Evolutionary conservation across 2,888 invertebrate species (phyloP).

Genomic region (Ophion slaviceki): DNA sequence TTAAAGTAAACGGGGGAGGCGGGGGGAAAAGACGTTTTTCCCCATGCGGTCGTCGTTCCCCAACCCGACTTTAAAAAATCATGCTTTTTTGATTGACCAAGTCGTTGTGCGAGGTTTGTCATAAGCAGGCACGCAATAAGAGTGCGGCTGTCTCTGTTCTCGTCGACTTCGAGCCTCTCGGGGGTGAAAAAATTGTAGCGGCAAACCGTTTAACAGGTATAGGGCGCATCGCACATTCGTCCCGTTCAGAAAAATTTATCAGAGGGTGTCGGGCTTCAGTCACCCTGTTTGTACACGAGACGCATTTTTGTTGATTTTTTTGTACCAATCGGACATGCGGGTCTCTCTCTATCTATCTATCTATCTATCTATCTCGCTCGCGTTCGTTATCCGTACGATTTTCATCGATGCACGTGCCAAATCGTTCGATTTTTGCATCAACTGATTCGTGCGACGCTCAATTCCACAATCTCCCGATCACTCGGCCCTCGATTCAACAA

Average conservation of each 20-base stretch:
- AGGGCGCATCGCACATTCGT: conserved; percentile 41
- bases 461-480: conserved; percentile 6
- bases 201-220: conserved; percentile 33
- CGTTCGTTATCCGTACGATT: conserved; percentile 7
- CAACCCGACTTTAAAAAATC: conserved; percentile 51
- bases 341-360: conserved; percentile 28
- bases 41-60: conserved; percentile 38
- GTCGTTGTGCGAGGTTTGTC: conserved; percentile 39
- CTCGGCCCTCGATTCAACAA: not conserved
- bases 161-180: conserved; percentile 23
- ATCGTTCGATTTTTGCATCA: conserved; percentile 1
- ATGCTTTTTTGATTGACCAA: conserved; percentile 53
- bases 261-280: conserved; percentile 57
- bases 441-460: conserved; percentile 14
- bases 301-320: conserved; percentile 32
- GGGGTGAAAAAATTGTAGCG: conserved; percentile 11
- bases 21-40: conserved; percentile 44
- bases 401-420: conserved; percentile 20
- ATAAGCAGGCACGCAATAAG: not conserved
- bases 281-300: conserved; percentile 49
- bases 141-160: conserved; percentile 21
- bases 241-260: conserved; percentile 53
- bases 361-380: not conserved
- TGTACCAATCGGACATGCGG: conserved; percentile 25
- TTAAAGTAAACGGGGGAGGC: conserved; percentile 45